Base-by-base conservation (phyloP, 2,113 vertebrate species). In the Xyliphius kryptos region DNA sequence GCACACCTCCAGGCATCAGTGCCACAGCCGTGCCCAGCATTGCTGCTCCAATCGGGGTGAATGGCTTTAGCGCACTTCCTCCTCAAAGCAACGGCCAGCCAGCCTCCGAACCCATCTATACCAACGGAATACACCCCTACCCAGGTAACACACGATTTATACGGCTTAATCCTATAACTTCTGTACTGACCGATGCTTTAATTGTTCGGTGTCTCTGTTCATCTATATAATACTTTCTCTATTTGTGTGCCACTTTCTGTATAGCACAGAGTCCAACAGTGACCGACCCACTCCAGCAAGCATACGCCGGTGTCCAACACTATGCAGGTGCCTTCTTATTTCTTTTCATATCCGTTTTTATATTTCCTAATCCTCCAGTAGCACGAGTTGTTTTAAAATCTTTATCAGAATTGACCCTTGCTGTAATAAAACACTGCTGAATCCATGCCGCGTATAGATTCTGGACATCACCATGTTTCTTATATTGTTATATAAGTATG, bases 271-370 rank as follows among this genome's bases (percentile, higher is more conserved):
- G 91, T 83, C 92, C 92, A 12, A 91, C 91, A 2, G 89, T 94
- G 90, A 86, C 90, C 20, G 94, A 95, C 71, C 90, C 92, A 78
- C 90, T 97, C 80, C 94, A 95, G 86, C 93, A 97, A 82, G 93
- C 93, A 85, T 97, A 93, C 56, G 90, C 93, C 56, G 94, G 93
- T 76, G 93, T 92, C 85, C 95, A 97, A 78, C 95, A 95, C 87
- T 95, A 94, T 77, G 90, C 94, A 96, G 93, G 92, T 94, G 89
- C 89, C 81, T 77, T 44, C 74, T 74, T 78, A 78, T 79, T 79
- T 68, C 53, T 61, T 74, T 51, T 68, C 60, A 50, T 38, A 66
- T 77, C 54, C 12, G 12, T 63, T 19, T 54, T 22, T 51, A 5
- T 65, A 17, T 9, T n/a, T n/a, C 10, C 54, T 13, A 40, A 14